Evolutionary conservation across 2,888 invertebrate species (phyloP).

Genomic region (Ophion slaviceki): DNA sequence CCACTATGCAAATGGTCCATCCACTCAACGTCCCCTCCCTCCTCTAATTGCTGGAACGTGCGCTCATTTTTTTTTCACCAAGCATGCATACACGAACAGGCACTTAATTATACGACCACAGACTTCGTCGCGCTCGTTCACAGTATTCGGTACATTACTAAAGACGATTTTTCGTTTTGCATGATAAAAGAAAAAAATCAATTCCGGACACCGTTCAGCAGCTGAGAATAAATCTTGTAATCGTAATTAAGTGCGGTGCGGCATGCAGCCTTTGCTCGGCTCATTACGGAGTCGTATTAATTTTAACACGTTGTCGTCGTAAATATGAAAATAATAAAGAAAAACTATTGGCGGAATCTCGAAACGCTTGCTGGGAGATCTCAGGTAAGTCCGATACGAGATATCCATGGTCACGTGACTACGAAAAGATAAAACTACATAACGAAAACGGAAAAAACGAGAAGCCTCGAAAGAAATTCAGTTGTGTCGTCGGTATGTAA

Average conservation of each 20-base stretch:
- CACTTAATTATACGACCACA: neutral
- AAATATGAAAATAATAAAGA: slow-evolving; percentile 26
- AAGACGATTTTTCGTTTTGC: neutral
- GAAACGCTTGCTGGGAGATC: slow-evolving; percentile 5
- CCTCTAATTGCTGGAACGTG: neutral
- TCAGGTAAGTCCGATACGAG: neutral
- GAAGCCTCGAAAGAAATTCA: neutral
- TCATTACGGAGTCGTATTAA: neutral
- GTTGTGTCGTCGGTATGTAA: neutral
- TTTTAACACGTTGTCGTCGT: slow-evolving; percentile 21
- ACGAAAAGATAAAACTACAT: neutral
- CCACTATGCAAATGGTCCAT: neutral
- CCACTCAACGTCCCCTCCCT: neutral
- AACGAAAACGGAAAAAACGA: neutral
- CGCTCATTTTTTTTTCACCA: neutral
- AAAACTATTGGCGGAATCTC: slow-evolving; percentile 16
- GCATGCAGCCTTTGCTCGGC: neutral
- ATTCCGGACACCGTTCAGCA: neutral
- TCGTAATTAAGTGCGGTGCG: slow-evolving; percentile 11
- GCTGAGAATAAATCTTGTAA: neutral
- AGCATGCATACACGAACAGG: neutral
- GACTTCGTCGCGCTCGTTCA: neutral
- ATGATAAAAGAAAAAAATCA: neutral
- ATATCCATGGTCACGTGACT: neutral
- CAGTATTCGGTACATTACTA: neutral